Conservation (phyloP, 1,140 invertebrate species). For the Drosophila pectinifera region DNA sequence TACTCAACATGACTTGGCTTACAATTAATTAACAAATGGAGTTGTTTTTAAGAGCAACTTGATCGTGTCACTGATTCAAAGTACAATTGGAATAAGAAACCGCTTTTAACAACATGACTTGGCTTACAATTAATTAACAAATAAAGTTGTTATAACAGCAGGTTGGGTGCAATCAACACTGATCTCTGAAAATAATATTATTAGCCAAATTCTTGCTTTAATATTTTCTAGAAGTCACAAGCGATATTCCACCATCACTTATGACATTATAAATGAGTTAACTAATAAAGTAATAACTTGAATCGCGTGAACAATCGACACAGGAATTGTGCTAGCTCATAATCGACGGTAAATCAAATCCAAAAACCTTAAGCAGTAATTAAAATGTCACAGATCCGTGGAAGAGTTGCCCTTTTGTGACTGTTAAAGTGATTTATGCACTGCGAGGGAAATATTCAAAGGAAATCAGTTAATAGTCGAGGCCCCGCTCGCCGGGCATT, state of each 20-base stretch:
- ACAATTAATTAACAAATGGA: conserved; percentile 37
- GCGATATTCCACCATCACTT: not conserved
- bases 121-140: conserved; percentile 8
- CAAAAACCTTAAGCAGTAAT: conserved; percentile 69
- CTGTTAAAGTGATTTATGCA: conserved; percentile 76
- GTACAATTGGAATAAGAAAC: conserved; percentile 13
- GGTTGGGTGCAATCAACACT: not conserved
- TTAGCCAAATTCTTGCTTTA: no score
- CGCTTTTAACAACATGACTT: not conserved
- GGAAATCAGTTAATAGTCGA: conserved; percentile 76
- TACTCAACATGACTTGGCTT: conserved; percentile 22
- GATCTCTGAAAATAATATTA: not conserved
- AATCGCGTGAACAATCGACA: not conserved
- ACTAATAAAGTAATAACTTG: not conserved
- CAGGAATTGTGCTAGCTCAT: conserved; percentile 31
- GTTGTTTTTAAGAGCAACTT: conserved; percentile 6
- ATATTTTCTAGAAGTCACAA: not conserved
- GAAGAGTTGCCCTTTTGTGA: conserved; percentile 33
- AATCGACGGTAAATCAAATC: conserved; percentile 71
- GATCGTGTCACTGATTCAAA: conserved; percentile 28
- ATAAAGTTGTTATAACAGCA: not conserved
- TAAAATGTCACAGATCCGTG: conserved; percentile 71
- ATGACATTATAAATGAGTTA: not conserved
- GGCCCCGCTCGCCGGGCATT: conserved; percentile 61
- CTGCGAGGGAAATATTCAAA: conserved; percentile 65